Evolutionary conservation across 1,140 invertebrate species (phyloP), one percentile per base, ranked within the genome.

Genomic region (Asobara japonica): DNA sequence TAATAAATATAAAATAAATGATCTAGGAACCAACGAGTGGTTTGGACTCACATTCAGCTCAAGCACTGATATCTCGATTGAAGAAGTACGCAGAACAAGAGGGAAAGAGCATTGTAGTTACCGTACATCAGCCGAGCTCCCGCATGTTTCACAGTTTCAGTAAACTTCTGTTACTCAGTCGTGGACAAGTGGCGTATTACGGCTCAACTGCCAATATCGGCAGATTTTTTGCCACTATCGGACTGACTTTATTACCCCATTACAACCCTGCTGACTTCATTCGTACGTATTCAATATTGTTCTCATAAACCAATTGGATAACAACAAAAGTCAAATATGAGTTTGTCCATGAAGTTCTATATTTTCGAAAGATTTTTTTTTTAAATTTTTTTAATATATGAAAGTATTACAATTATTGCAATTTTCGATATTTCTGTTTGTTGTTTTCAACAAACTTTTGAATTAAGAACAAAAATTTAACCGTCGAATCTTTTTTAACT

Each of bases 181-280:
- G 92, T 72, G 94, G 94, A 41, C 90, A 93, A 79, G 93, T 94
- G 31, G 94, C 93, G 0, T 96, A 95, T 82, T 95, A 94, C 83
- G 95, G 94, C 2, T 89, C 92, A 72, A 91, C 91, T n/a, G 87
- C 90, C 67, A 91, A 93, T 81, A 93, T 95, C 62, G 90, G 94
- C 20, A 90, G 93, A 72, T 94, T 94, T 82, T 96, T 96, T 79
- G 89, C 90, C 73, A 89, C 88, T 69, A 90, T 95, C 61, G 94
- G 93, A 67, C 89, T 95, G 41, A 90, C 91, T 45, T 91, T 95
- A 73, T 89, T 92, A 77, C 91, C 92, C 2, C 92, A 95, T 84
- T 96, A 95, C 82, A 96, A 96, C 88, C 94, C 94, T 20, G 95
- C 94, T 0, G 94, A 96, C 84, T 95, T 95, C 83, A 94, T 96